Base-by-base conservation (phyloP, 2,113 vertebrate genomes). In the Toxotes jaculatrix region DNA sequence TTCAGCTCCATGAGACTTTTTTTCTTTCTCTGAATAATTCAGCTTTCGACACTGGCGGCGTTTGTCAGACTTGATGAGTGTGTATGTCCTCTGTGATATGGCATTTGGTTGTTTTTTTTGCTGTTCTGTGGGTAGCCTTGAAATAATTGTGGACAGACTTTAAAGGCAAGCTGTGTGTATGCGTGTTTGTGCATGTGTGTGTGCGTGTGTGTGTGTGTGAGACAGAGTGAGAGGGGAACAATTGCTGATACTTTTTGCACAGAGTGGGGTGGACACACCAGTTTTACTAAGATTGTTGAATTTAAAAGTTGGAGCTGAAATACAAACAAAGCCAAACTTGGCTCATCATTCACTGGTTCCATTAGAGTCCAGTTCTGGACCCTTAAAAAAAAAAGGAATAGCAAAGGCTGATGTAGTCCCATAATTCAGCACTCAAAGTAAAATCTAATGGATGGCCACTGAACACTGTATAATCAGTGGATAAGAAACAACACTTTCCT, bases 101-200 rank as follows among this genome's bases (percentile, higher is more conserved):
- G 49, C 53, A 21, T 73, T 79, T 34, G 3, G 23, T 32, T 45
- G 43, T 12, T 14, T 66, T 67, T 82, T 64, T 62, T 40, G 27
- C 49, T 86, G 67, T 71, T 79, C 62, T 84, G 62, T 87, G 77
- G 80, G 80, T 32, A 85, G 42, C 64, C 79, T 85, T 84, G 19
- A 72, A 63, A 82, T 90, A 78, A 87, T 63, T 84, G 79, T 32
- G 64, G 84, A 47, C 49, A 80, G 73, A 74, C 34, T 76, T 70
- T 49, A 84, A 90, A 88, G 63, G 5, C 21, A 69, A 70, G 53
- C 7, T 40, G 17, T 31, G 40, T 34, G 21, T 71, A 42, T 57
- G 71, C 55, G 63, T 71, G 23, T 83, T n/a, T 66, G 34, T 68
- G 32, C 60, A 43, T 45, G 43, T 45, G 43, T 45, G 43, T 45